These are phyloP conservation scores for Acanthococcus lagerstroemiae DNA, from an alignment of 2,888 invertebrate species.

Conservation along the genomic window DNA sequence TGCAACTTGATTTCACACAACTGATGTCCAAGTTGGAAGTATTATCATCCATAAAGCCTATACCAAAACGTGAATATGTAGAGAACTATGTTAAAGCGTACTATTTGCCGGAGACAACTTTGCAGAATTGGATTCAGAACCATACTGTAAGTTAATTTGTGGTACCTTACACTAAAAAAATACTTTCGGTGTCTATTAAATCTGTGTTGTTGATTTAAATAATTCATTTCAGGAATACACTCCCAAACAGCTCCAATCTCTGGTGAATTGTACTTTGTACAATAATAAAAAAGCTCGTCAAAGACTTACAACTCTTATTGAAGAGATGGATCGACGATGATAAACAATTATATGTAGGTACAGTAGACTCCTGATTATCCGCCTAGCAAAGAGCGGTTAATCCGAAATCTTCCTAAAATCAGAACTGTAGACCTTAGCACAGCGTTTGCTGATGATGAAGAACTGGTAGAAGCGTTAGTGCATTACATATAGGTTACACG, in stretches of 20 bases:
- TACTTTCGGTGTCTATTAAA: too few relatives aligned
- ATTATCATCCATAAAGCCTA: slow-evolving; percentile 68
- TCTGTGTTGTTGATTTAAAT: too few relatives aligned
- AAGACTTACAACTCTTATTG: slow-evolving; percentile 61
- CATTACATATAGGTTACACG: too few relatives aligned
- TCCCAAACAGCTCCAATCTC: slow-evolving; percentile 68
- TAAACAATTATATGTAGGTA: too few relatives aligned
- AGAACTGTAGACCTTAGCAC: too few relatives aligned
- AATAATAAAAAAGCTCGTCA: slow-evolving; percentile 79
- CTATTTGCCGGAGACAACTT: slow-evolving; percentile 75
- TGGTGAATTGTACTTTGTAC: slow-evolving; percentile 77
- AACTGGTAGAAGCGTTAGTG: too few relatives aligned
- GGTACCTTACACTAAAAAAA: too few relatives aligned
- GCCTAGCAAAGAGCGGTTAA: too few relatives aligned
- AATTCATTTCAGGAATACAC: slow-evolving; percentile 68
- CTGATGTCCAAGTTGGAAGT: slow-evolving; percentile 82
- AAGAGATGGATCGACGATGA: slow-evolving; percentile 46
- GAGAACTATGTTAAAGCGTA: slow-evolving; percentile 94
- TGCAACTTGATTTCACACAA: slow-evolving; percentile 96
- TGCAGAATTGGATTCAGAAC: slow-evolving; percentile 81
- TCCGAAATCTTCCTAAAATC: too few relatives aligned
- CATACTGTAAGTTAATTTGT: slow-evolving; percentile 60
- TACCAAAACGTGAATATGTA: slow-evolving; percentile 81
- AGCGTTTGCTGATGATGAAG: too few relatives aligned
- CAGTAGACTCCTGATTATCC: too few relatives aligned